Base-by-base conservation (phyloP, 2,888 invertebrate genomes). In the Gordius sp. region DNA sequence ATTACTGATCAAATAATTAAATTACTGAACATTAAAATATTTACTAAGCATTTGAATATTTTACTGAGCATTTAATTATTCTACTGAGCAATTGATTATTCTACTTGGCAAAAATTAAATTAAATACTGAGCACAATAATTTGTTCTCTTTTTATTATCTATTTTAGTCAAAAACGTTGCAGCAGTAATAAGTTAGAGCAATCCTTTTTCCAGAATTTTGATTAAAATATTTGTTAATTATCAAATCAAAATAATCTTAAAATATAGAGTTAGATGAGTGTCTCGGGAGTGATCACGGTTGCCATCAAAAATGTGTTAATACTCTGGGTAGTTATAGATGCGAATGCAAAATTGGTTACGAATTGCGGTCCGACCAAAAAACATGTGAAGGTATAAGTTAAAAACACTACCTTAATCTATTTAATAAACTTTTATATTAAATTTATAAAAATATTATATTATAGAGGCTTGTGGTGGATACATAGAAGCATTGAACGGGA, bases 361-460 rank as follows among this genome's bases (percentile, higher is more conserved):
- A 93, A 66, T 73, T 97, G 57, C 87, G 91, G 68, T 85, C 89
- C 0, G 91, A 97, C 69, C 89, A 89, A 56, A 87, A 86, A 70
- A 81, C 82, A 66, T 97, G 97, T 69, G 93, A 93, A 78, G 84
- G 89, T 86, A n/a, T n/a, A n/a, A n/a, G n/a, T n/a, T 24, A 65
- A 77, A 93, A 97, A 72, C 82, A 83, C 64, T 91, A 97, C n/a
- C n/a, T n/a, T n/a, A n/a, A n/a, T n/a, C n/a, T n/a, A n/a, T n/a
- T n/a, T n/a, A n/a, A n/a, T n/a, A n/a, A n/a, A n/a, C n/a, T n/a
- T n/a, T n/a, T n/a, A n/a, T n/a, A n/a, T n/a, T n/a, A n/a, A n/a
- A n/a, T n/a, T n/a, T n/a, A n/a, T n/a, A n/a, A n/a, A n/a, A n/a
- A n/a, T n/a, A n/a, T n/a, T n/a, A 39, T 23, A 2, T 27, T 13